Percentiles rank a stretch among this genome's conserved stretches.
Conservation (phyloP, 2,113 vertebrate species). For the Picathartes gymnocephalus region DNA sequence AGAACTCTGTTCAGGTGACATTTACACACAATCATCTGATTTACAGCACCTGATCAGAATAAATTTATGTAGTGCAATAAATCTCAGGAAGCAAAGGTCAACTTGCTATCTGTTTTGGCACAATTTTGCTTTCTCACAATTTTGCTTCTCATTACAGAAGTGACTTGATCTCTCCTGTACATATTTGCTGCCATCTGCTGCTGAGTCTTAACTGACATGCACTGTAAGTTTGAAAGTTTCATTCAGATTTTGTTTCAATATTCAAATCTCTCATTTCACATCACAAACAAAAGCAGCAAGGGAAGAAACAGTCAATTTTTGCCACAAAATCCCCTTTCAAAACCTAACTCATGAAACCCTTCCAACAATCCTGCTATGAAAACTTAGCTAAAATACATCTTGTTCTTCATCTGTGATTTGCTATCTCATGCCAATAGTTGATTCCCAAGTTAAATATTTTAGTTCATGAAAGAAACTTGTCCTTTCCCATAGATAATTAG, state of each 20-base stretch:
- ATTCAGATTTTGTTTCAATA: not conserved
- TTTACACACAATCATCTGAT: not conserved
- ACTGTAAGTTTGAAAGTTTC: not conserved
- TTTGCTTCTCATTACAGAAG: not conserved
- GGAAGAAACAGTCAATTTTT: not conserved
- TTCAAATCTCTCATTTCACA: not conserved
- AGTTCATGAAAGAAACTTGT: not conserved
- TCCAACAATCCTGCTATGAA: not conserved
- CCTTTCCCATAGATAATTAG: not conserved
- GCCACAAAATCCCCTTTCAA: not conserved
- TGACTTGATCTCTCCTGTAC: not conserved
- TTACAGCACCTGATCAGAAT: not conserved
- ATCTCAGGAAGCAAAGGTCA: not conserved
- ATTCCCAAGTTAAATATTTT: not conserved
- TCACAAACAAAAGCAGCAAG: not conserved
- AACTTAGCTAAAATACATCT: not conserved
- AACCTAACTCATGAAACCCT: not conserved
- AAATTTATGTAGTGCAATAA: not conserved
- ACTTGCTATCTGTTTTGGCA: not conserved
- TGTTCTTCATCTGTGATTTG: not conserved
- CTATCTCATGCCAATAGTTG: not conserved
- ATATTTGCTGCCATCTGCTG: conserved; percentile 68
- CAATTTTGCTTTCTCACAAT: not conserved
- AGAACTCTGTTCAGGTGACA: not conserved
- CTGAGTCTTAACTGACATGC: not conserved